Percentiles rank a stretch among this genome's conserved stretches.
These are phyloP conservation scores for Zaprionus tsacasi DNA, from an alignment of 1,140 invertebrate genomes.

Conservation along the genomic window DNA sequence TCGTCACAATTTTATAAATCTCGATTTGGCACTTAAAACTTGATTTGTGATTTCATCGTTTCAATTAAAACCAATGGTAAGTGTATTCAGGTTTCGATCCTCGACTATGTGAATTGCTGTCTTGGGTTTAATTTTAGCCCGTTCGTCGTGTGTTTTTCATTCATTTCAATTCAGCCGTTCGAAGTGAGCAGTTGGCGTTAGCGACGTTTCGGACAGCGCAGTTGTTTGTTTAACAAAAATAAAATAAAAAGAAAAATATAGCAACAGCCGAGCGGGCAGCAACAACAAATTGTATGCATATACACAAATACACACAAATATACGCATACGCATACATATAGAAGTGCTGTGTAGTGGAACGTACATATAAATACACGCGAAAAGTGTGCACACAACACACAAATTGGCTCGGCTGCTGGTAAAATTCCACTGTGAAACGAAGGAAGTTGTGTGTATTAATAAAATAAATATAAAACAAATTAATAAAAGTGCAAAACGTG, in stretches of 20 bases:
- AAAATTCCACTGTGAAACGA: constrained; percentile 75
- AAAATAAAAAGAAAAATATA: constrained; percentile 51
- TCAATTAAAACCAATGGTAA: no score
- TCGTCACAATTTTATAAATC: neutral
- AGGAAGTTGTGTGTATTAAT: constrained; percentile 78
- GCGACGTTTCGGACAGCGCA: constrained; percentile 57
- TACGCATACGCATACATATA: constrained; percentile 19
- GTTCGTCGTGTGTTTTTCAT: constrained; percentile 63
- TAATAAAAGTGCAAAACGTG: constrained; percentile 67
- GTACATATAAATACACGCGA: constrained; percentile 46
- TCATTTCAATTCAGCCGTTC: constrained; percentile 80
- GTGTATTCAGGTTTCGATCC: constrained; percentile 18
- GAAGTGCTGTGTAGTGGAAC: constrained; percentile 32
- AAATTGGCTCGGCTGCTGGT: constrained; percentile 61
- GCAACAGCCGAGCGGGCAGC: constrained; percentile 52
- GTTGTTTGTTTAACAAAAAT: constrained; percentile 48
- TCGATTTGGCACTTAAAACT: neutral
- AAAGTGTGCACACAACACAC: constrained; percentile 38
- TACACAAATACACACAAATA: constrained; percentile 35
- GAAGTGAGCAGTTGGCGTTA: constrained; percentile 50
- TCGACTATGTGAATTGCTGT: neutral
- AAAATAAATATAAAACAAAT: constrained; percentile 66
- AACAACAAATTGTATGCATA: constrained; percentile 65
- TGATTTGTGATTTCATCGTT: no score
- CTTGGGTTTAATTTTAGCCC: constrained; percentile 64